These are phyloP conservation scores for western clawed frog (Xenopus tropicalis) DNA, from an alignment of 2,113 vertebrate species.

Conservation along the genomic window DNA sequence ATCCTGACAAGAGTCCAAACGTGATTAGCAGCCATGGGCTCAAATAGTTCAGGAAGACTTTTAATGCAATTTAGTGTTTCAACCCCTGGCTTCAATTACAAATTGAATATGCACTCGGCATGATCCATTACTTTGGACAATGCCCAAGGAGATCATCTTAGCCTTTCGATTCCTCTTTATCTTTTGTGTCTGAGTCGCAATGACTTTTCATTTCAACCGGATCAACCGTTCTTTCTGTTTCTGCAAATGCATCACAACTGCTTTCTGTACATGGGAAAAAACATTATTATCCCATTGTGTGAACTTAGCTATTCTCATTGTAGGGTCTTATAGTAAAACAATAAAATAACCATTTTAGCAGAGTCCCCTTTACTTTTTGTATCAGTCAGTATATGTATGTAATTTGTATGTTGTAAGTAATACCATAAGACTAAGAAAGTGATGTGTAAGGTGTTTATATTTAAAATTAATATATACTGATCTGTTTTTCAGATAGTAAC, in stretches of 20 bases:
- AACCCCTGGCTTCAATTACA: constrained; percentile 35
- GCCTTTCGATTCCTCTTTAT: constrained; percentile 19
- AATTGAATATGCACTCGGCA: constrained; percentile 25
- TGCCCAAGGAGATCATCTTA: constrained; percentile 38
- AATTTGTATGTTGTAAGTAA: too few species aligned
- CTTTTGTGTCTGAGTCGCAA: constrained; percentile 24
- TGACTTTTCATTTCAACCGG: constrained; percentile 29
- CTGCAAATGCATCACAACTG: constrained; percentile 12
- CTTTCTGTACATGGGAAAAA: neutral
- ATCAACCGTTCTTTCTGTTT: neutral
- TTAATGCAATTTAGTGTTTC: constrained; percentile 34
- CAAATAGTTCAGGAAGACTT: constrained; percentile 36
- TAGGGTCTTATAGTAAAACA: too few species aligned
- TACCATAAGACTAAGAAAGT: too few species aligned
- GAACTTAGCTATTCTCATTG: too few species aligned
- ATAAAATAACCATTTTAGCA: too few species aligned
- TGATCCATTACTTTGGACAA: constrained; percentile 38
- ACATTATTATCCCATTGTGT: too few species aligned
- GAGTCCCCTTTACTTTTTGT: too few species aligned
- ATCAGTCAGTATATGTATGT: too few species aligned
- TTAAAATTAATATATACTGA: too few species aligned
- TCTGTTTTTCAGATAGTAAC: too few species aligned
- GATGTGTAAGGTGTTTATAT: too few species aligned
- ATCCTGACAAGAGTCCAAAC: constrained; percentile 34
- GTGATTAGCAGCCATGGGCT: constrained; percentile 31